Evolutionary conservation across 1,140 invertebrate species (phyloP).

Genomic region (Eupristina koningsbergeri): DNA sequence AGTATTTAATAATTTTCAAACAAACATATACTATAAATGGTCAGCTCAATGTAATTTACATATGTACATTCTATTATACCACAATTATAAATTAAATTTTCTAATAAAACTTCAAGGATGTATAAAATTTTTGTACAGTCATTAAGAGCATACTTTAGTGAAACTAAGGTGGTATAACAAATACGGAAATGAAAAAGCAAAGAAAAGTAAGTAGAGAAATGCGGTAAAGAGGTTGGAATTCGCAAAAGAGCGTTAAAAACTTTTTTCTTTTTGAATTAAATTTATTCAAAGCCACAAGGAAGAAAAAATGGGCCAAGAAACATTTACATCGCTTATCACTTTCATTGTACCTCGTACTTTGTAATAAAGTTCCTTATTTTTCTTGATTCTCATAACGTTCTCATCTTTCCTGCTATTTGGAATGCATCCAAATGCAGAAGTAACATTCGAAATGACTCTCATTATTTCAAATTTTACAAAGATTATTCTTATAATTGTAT

Average conservation of each 20-base stretch:
- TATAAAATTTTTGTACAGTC: not conserved
- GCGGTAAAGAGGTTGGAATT: not conserved
- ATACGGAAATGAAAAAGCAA: not conserved
- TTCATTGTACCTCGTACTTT: not conserved
- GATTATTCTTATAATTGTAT: not conserved
- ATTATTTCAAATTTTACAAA: not conserved
- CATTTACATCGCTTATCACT: constrained; percentile 23
- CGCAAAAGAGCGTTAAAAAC: not conserved
- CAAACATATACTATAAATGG: not conserved
- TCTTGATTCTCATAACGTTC: not conserved
- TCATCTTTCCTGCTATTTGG: not conserved
- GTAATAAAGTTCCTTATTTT: constrained; percentile 20
- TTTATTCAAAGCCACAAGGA: not conserved
- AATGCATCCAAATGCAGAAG: not conserved
- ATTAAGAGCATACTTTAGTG: not conserved
- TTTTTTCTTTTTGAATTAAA: not conserved
- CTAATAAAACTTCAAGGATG: not conserved
- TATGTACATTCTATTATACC: not conserved
- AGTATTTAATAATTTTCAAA: not conserved
- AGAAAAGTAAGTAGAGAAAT: not conserved
- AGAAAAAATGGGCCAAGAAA: constrained; percentile 1
- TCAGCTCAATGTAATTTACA: not conserved
- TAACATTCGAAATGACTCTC: not conserved
- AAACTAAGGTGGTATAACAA: not conserved
- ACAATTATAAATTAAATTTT: not conserved